Percentiles rank a stretch among this genome's conserved stretches.
Conservation (phyloP, 1,140 invertebrate species). For the Drosophila pseudoananassae region DNA sequence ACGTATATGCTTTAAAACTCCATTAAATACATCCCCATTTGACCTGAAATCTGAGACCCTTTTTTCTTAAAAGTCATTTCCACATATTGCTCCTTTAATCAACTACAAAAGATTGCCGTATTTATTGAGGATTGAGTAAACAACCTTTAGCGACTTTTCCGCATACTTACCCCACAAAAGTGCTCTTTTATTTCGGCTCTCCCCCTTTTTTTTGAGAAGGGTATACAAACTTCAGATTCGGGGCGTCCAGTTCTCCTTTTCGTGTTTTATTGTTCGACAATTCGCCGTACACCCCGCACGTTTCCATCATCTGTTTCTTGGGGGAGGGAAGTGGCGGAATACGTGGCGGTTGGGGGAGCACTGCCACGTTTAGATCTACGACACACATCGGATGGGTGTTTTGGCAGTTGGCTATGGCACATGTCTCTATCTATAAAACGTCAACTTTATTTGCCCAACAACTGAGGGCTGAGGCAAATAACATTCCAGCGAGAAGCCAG, state of each 20-base stretch:
- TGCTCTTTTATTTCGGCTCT: constrained; percentile 5
- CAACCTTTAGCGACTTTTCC: constrained; percentile 27
- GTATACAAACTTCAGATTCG: constrained; percentile 53
- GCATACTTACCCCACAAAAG: constrained; percentile 23
- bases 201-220: constrained; percentile 15
- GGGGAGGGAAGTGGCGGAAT: constrained; percentile 7
- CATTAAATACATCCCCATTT: background rate
- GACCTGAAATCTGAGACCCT: background rate
- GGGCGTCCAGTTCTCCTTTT: constrained; percentile 41
- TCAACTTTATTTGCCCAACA: constrained; percentile 79
- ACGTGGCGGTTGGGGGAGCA: background rate
- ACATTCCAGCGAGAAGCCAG: constrained; percentile 13
- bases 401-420: constrained; percentile 50
- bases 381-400: constrained; percentile 30
- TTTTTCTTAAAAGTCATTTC: constrained; percentile 2
- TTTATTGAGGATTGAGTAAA: constrained; percentile 36
- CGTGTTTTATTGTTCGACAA: constrained; percentile 73
- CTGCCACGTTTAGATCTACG: constrained; percentile 55
- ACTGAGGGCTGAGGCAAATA: constrained; percentile 62
- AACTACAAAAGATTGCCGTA: constrained; percentile 31
- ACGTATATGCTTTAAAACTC: background rate
- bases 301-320: constrained; percentile 43
- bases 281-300: constrained; percentile 21
- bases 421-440: constrained; percentile 80
- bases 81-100: constrained; percentile 17